Evolutionary conservation across 92 coral and sea anemone genomes (phyloP), one percentile per base, ranked within the genome.

Genomic region (Palythoa heliodiscus): DNA sequence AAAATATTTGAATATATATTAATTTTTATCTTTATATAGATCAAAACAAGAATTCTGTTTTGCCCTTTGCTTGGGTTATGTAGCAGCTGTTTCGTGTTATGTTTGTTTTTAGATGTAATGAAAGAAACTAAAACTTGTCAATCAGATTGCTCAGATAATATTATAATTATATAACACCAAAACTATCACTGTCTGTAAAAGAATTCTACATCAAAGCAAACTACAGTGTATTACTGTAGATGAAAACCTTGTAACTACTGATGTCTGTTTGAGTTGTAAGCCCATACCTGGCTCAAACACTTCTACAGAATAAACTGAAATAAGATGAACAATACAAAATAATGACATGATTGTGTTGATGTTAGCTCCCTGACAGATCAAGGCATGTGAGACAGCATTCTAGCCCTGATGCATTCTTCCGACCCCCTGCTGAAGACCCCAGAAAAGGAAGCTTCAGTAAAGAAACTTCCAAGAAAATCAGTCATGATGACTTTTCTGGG

Each of bases 391-490:
- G 95, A 40, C 98, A 94, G 82, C 92, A 87, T 70, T 94, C 98
- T 87, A 92, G 95, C 72, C 98, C 98, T 54, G 98, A 92, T 6
- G 93, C 95, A 70, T 94, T 90, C 85, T 92, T 90, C 84, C 91
- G 88, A 66, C 92, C 98, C 75, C 61, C 89, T 50, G 88, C 92
- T 52, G 89, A 78, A 58, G 73, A 80, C 16, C 86, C 84, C 43
- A 90, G 89, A 48, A 92, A 88, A 77, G 71, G 70, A 68, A 47
- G 39, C 73, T 38, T 47, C 83, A 78, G 14, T 78, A 78, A 80
- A 53, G 84, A 80, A 80, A 20, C 61, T 80, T 48, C 39, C 73
- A 94, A 92, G 93, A 94, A 94, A 73, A 87, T 84, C 78, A 94
- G 92, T 77, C 74, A 86, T 47, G 98, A 93, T 38, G 98, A 94